phyloP scores from a whole-genome alignment of 2,113 vertebrate species.

The Speoplatyrhinus poulsoni region DNA sequence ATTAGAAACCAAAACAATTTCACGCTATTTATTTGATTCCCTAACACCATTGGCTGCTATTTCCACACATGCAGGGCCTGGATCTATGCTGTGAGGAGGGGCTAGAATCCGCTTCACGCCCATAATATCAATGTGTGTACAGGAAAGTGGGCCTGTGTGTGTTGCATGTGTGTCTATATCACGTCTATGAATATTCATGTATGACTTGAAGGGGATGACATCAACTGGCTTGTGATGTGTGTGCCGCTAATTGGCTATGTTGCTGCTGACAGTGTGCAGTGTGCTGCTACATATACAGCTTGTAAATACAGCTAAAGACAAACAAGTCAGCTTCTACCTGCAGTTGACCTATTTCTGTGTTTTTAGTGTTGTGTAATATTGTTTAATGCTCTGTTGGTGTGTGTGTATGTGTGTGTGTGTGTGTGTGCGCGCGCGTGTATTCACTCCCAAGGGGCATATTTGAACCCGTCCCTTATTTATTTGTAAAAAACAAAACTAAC shows the following conservation, averaged over 20 bases:
- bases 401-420: not conserved
- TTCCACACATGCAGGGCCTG: constrained; percentile 19
- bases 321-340: constrained; percentile 9
- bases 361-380: not conserved
- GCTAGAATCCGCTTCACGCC: constrained; percentile 18
- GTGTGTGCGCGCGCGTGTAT: not conserved
- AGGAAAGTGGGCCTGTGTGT: not conserved
- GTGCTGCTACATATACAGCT: not conserved
- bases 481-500: not conserved
- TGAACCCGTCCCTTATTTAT: constrained; percentile 9
- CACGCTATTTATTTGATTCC: constrained; percentile 5
- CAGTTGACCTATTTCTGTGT: constrained; percentile 42
- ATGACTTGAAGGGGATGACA: not conserved
- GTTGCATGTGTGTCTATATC: not conserved
- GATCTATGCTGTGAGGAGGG: constrained; percentile 1
- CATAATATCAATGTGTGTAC: constrained; percentile 14
- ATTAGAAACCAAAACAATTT: constrained; percentile 29
- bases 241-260: not conserved
- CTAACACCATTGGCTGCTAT: constrained; percentile 18
- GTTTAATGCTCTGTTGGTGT: not conserved
- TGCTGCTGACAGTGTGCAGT: not conserved
- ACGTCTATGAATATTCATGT: constrained; percentile 10
- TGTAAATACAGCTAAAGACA: constrained; percentile 2
- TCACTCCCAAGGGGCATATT: not conserved
- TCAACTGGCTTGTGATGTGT: not conserved